phyloP scores from a whole-genome alignment of 1,140 invertebrate genomes.

The Nymphalis io region DNA sequence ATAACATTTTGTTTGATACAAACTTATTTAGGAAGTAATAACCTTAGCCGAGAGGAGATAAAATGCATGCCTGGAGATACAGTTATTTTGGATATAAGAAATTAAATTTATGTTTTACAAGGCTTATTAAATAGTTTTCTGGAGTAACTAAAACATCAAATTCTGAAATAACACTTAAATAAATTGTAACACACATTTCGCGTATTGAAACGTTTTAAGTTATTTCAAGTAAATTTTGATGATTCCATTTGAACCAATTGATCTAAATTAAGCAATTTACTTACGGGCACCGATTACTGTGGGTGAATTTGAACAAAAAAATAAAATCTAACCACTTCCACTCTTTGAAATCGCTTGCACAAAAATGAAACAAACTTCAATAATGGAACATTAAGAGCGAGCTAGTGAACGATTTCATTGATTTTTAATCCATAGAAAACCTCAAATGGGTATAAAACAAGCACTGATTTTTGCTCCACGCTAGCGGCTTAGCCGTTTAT shows the following conservation, averaged over 20 bases:
- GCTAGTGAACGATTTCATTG: constrained; percentile 13
- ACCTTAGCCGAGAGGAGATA: constrained; percentile 10
- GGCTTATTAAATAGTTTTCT: background rate
- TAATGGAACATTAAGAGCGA: constrained; percentile 10
- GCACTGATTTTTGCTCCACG: constrained; percentile 22
- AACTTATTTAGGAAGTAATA: constrained; percentile 29
- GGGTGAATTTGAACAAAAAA: background rate
- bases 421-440: constrained; percentile 20
- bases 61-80: background rate
- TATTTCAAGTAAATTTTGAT: background rate
- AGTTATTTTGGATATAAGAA: background rate
- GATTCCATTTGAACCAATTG: background rate
- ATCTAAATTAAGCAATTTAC: background rate
- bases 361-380: constrained; percentile 14
- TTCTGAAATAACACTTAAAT: too few species aligned
- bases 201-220: background rate
- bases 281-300: background rate
- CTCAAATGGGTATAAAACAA: constrained; percentile 23
- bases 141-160: too few species aligned
- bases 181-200: background rate
- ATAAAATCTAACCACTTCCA: background rate
- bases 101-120: background rate
- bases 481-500: constrained; percentile 31
- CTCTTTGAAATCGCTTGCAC: background rate
- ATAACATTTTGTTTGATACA: constrained; percentile 19